Percentiles rank a stretch among this genome's conserved stretches.
Conservation (phyloP, 2,888 invertebrate genomes). For the Cosmorhoe ocellata region DNA sequence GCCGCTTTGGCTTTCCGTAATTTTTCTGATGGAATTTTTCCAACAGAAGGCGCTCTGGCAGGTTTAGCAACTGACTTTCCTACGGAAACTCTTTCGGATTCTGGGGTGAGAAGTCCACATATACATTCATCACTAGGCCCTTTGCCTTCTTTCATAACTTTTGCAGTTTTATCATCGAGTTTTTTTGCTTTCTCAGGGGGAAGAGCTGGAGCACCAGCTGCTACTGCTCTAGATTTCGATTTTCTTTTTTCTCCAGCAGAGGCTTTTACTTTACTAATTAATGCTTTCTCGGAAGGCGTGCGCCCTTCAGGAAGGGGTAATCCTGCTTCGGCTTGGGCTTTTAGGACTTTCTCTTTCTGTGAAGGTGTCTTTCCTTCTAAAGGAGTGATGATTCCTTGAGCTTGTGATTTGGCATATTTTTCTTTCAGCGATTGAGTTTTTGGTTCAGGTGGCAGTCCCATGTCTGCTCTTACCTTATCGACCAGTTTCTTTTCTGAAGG, state of each 20-base stretch:
- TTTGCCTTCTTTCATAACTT: constrained; percentile 39
- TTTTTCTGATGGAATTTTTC: constrained; percentile 37
- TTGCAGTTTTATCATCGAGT: constrained; percentile 29
- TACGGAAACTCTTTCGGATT: constrained; percentile 23
- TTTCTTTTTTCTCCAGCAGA: constrained; percentile 19
- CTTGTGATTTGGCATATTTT: constrained; percentile 8
- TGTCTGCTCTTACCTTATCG: too few relatives aligned
- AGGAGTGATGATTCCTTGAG: constrained; percentile 35
- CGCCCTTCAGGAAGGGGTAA: constrained; percentile 37
- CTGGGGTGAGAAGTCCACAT: constrained; percentile 37
- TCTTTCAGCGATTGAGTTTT: too few relatives aligned
- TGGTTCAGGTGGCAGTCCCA: too few relatives aligned
- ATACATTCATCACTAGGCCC: constrained; percentile 43
- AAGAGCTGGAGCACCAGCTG: constrained; percentile 27
- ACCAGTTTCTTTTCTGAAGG: too few relatives aligned
- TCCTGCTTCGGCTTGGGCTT: constrained; percentile 29
- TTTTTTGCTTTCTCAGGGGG: constrained; percentile 25
- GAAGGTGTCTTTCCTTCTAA: constrained; percentile 30
- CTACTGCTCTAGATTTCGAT: constrained; percentile 25
- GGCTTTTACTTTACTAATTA: too few relatives aligned
- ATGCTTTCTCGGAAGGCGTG: constrained; percentile 27
- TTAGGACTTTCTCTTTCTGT: constrained; percentile 3
- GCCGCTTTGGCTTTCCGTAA: constrained; percentile 40
- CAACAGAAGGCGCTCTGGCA: constrained; percentile 32
- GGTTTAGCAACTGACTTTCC: constrained; percentile 15